Conservation (phyloP, 2,797 vertebrate species). For the Mustela erminea region DNA sequence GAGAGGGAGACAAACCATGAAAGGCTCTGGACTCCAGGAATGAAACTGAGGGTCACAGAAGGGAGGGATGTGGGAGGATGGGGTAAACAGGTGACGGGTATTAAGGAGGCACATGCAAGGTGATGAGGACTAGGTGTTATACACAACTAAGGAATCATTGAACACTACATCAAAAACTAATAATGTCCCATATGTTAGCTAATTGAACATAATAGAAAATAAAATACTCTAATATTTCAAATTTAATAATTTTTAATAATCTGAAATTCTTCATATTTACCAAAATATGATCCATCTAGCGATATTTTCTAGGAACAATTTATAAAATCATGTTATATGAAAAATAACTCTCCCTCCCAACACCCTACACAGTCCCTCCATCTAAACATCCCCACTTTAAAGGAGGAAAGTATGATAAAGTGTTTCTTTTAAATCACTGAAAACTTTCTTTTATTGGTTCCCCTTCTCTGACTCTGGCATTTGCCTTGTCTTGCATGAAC, state of each 20-base stretch:
- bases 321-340: not conserved
- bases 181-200: too few species aligned
- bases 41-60: too few species aligned
- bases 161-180: too few species aligned
- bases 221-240: not conserved
- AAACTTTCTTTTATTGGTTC: not conserved
- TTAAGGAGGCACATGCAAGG: too few species aligned
- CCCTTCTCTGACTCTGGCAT: not conserved
- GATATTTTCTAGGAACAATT: conserved; percentile 15
- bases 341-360: not conserved
- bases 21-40: too few species aligned
- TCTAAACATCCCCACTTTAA: not conserved
- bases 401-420: not conserved
- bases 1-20: too few species aligned
- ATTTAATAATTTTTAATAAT: not conserved
- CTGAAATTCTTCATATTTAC: not conserved
- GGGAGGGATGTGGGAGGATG: too few species aligned
- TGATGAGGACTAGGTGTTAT: too few species aligned
- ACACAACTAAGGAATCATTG: too few species aligned
- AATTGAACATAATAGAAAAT: too few species aligned
- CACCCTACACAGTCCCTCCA: not conserved
- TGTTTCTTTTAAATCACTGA: not conserved
- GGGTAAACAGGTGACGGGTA: too few species aligned
- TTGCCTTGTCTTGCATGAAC: not conserved
- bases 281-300: not conserved